Evolutionary conservation across 1,140 invertebrate genomes (phyloP), one percentile per base, ranked within the genome.

Genomic region (Notospermus geniculatus): DNA sequence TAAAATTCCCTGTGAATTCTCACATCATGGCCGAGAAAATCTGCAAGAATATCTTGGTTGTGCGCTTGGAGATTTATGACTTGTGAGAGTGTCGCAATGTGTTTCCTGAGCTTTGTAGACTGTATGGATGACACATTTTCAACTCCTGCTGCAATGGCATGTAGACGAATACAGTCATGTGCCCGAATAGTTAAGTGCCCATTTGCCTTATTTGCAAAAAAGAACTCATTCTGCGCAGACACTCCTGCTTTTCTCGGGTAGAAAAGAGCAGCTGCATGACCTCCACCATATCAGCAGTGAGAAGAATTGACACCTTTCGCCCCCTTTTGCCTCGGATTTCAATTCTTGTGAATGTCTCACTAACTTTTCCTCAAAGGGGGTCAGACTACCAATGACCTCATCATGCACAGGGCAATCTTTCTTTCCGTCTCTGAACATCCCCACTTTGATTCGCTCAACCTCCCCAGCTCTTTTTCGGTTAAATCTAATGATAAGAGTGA

Each of bases 11-110:
- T 39, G 45, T 73, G 71, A 17, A 70, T 54, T 17, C 60, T 43
- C 9, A 72, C 64, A 54, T 71, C 67, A 63, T n/a, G n/a, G n/a
- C n/a, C 66, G 67, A 67, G 58, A 36, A 67, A 64, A 22, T 62
- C 60, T 9, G 71, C 69, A 32, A 72, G 45, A 5, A 65, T 55
- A 36, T 71, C 68, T 17, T 64, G 62, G 0, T 64, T 52, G 41
- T 61, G 45, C 9, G 67, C 61, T 46, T 27, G 65, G 0, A 72
- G 27, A 43, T 63, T 65, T 4, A 67, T 22, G n/a, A 67, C 32
- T 54, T 70, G 65, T 11, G 57, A 57, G 2, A 67, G 46, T 15
- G 57, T 59, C 1, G 62, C 62, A 28, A 67, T 55, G 25, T 70
- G 68, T 23, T 65, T 70, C 50, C 65, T 45, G 1, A 70, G 32